Evolutionary conservation across 2,797 vertebrate genomes (phyloP).

Genomic region (Sebastes minor): DNA sequence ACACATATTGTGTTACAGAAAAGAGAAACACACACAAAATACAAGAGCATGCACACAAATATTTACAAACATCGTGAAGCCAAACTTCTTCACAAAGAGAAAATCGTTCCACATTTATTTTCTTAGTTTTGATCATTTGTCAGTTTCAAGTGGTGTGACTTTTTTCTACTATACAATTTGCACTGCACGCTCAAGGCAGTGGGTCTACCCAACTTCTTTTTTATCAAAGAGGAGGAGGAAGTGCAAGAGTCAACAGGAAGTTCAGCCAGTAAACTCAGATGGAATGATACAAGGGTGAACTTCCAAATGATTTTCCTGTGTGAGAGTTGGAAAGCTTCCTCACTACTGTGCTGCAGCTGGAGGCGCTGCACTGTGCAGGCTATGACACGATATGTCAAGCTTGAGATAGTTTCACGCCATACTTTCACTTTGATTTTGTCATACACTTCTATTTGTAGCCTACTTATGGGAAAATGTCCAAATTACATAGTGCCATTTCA

Average conservation of each 20-base stretch:
- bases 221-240: conserved; percentile 86
- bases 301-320: conserved; percentile 78
- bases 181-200: conserved; percentile 62
- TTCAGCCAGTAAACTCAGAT: conserved; percentile 80
- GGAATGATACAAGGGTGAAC: conserved; percentile 72
- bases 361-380: conserved; percentile 8
- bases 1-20: neutral
- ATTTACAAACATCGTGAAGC: neutral
- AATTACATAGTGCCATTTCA: neutral
- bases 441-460: neutral
- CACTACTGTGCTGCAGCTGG: conserved; percentile 37
- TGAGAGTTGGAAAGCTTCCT: conserved; percentile 53
- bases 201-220: conserved; percentile 76
- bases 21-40: neutral
- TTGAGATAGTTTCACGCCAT: conserved; percentile 6
- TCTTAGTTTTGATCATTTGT: conserved; percentile 57
- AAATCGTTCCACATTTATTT: conserved; percentile 59
- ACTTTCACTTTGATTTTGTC: neutral
- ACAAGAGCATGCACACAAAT: neutral
- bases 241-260: conserved; percentile 84
- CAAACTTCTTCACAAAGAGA: conserved; percentile 24
- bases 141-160: conserved; percentile 59
- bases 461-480: neutral
- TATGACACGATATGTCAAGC: conserved; percentile 9
- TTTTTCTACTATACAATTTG: conserved; percentile 60